phyloP scores from a whole-genome alignment of 2,113 vertebrate species.

The Murina feae region DNA sequence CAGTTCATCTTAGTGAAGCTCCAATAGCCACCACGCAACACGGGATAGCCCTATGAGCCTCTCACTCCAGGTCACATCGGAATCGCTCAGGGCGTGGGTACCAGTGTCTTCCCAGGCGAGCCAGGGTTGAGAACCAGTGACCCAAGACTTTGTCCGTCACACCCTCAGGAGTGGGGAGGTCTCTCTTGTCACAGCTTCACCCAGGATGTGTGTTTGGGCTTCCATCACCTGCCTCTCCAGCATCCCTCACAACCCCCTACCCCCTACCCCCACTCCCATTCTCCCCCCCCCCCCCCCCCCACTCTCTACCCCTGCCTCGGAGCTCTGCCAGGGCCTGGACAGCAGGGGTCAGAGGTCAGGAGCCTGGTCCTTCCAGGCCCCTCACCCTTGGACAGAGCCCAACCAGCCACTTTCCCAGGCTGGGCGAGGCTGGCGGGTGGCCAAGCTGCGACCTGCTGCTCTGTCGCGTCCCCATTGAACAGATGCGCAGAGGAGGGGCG shows the following conservation, averaged over 20 bases:
- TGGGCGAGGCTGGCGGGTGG: slow-evolving; percentile 32
- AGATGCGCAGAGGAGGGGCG: slow-evolving; percentile 28
- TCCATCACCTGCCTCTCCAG: neutral
- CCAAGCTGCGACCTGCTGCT: slow-evolving; percentile 42
- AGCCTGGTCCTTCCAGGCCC: neutral
- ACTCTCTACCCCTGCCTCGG: neutral
- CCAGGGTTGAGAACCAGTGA: neutral
- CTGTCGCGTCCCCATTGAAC: neutral
- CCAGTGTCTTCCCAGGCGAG: neutral
- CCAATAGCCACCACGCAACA: neutral
- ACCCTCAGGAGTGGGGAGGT: neutral
- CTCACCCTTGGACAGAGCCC: slow-evolving; percentile 59
- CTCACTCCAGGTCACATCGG: neutral
- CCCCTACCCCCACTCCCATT: neutral
- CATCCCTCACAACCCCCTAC: neutral
- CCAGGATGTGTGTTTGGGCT: neutral
- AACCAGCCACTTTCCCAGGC: slow-evolving; percentile 55
- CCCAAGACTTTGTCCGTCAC: neutral
- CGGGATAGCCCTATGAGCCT: neutral
- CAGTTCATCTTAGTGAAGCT: neutral
- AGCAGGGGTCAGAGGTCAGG: neutral
- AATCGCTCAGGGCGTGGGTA: neutral
- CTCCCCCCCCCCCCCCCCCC: neutral
- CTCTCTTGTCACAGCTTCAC: neutral
- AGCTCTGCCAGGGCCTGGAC: neutral